phyloP scores from a whole-genome alignment of 35 echinoderm and acorn worm genomes.

The Heliocidaris erythrogramma region DNA sequence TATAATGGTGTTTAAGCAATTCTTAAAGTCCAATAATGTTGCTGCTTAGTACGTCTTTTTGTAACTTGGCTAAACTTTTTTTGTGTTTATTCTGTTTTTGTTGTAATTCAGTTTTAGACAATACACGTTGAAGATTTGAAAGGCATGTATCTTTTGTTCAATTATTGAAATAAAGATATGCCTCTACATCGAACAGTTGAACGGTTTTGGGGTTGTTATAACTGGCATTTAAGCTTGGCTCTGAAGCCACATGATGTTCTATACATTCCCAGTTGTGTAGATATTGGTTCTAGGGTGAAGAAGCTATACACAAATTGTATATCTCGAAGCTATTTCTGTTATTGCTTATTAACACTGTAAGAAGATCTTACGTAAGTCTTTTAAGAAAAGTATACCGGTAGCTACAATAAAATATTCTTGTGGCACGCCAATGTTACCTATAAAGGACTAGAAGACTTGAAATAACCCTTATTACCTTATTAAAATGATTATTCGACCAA shows the following conservation, averaged over 20 bases:
- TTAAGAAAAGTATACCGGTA: not conserved
- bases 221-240: not conserved
- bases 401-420: not conserved
- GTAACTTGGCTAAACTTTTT: no score
- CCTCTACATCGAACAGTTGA: not conserved
- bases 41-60: not conserved
- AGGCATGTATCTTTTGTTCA: not conserved
- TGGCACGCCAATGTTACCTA: not conserved
- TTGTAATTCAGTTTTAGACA: not conserved
- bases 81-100: no score
- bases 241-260: not conserved
- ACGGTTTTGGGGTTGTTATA: not conserved
- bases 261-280: constrained; percentile 11
- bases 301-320: not conserved
- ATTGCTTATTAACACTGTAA: not conserved
- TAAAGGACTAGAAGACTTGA: no score
- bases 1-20: not conserved
- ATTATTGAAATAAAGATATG: not conserved
- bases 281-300: not conserved
- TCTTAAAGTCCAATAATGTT: no score
- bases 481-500: no score
- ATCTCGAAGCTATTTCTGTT: not conserved
- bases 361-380: not conserved
- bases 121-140: not conserved
- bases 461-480: no score